Evolutionary conservation across 2,113 vertebrate species (phyloP), one percentile per base, ranked within the genome.

Genomic region (Etheostoma spectabile): DNA sequence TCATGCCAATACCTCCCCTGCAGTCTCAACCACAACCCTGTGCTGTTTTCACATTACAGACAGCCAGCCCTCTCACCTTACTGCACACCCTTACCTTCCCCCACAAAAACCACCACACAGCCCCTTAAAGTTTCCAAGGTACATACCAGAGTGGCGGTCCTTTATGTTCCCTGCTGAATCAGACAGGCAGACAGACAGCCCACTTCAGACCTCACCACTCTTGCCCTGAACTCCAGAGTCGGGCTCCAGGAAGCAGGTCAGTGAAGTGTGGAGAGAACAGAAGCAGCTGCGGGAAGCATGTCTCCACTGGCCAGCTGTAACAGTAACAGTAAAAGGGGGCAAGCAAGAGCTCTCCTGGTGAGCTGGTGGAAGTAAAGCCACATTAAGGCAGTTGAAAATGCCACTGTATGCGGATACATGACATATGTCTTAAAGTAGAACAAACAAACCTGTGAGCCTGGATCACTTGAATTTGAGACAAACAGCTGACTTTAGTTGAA

Each of bases 141-240:
- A 52, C 85, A 83, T 82, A 79, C 85, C 81, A 72, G 56, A 68
- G 77, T 81, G 68, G 71, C 18, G 18, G 81, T 79, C 74, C 75
- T 89, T 86, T 87, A 68, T 87, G 80, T 83, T 73, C 63, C n/a
- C 67, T 72, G 76, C 80, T 80, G 86, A 91, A 71, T 84, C 75
- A 86, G 86, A 87, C 79, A 86, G 74, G 18, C 63, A 86, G 73
- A 85, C 77, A 90, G 87, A 83, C 86, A 86, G 59, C 65, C 77
- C 74, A 84, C 77, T 79, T 91, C 71, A 82, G 88, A 72, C 62
- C 70, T 91, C 92, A 79, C 92, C 92, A 38, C 86, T 87, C 71
- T 87, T 79, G 77, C 93, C 93, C 90, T 93, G 88, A 93, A 74
- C 91, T 91, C 93, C 91, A 86, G 85, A 90, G 75, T 80, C 19